Conservation (phyloP, 92 coral and sea anemone genomes). For the Isaurus tuberculatus region DNA sequence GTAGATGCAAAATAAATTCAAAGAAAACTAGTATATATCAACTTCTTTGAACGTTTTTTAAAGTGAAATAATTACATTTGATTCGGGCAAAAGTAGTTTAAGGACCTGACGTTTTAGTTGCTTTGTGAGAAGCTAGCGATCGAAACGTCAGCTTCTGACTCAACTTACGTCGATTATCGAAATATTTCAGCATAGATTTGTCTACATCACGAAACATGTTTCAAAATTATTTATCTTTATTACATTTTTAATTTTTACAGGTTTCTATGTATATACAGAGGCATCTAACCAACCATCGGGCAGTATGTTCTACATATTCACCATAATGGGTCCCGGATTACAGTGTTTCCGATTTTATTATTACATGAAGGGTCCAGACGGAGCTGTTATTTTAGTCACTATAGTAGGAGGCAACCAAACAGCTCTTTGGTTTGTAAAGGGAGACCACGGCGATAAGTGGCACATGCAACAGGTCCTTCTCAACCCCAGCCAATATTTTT, state of each 20-base stretch:
- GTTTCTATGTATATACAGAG: conserved; percentile 2
- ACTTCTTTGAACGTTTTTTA: too few relatives aligned
- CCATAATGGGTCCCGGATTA: background rate
- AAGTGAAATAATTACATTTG: too few relatives aligned
- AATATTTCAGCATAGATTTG: too few relatives aligned
- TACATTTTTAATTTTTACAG: background rate
- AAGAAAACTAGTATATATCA: too few relatives aligned
- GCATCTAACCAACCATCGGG: background rate
- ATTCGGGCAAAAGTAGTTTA: too few relatives aligned
- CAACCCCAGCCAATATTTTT: background rate
- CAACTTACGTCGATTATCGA: too few relatives aligned
- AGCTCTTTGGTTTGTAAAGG: background rate
- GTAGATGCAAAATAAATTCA: too few relatives aligned
- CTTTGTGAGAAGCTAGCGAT: too few relatives aligned
- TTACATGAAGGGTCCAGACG: conserved; percentile 23
- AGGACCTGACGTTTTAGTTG: too few relatives aligned
- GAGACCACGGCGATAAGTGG: conserved; percentile 27
- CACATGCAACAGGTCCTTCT: background rate
- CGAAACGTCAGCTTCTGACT: too few relatives aligned
- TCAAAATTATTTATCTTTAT: too few relatives aligned
- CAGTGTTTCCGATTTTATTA: conserved; percentile 13
- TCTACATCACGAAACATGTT: too few relatives aligned
- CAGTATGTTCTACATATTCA: background rate
- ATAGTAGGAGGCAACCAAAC: background rate
- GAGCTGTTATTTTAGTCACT: background rate